These are phyloP conservation scores for Clarias magur DNA, from an alignment of 2,113 vertebrate genomes.

Conservation along the genomic window DNA sequence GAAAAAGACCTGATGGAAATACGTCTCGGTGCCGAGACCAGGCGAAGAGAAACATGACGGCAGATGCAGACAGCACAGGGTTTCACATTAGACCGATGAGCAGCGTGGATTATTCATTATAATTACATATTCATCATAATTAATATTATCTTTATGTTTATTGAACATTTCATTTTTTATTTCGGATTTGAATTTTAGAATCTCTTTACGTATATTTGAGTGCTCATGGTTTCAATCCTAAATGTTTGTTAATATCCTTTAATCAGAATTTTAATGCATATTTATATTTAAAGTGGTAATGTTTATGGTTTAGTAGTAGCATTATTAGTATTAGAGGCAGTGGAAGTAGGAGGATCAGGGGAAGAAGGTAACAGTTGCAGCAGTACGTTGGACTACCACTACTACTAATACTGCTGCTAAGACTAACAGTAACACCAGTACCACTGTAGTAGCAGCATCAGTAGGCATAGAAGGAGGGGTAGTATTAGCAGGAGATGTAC, in stretches of 20 bases:
- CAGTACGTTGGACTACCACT: too few species aligned
- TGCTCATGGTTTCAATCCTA: not conserved
- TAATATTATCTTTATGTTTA: not conserved
- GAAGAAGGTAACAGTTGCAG: not conserved
- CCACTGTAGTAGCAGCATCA: too few species aligned
- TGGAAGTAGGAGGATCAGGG: not conserved
- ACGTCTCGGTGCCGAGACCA: slow-evolving; percentile 1
- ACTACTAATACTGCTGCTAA: too few species aligned
- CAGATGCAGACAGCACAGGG: not conserved
- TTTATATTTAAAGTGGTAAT: not conserved
- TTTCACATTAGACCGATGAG: not conserved
- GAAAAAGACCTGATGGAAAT: slow-evolving; percentile 42
- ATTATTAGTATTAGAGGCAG: not conserved
- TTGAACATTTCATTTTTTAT: not conserved
- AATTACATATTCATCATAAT: not conserved
- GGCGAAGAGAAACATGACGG: not conserved
- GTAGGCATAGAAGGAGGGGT: too few species aligned
- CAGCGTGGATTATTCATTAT: not conserved
- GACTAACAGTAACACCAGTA: too few species aligned
- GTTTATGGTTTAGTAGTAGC: not conserved
- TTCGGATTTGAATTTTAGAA: too few species aligned
- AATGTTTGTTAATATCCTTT: not conserved
- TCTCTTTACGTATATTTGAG: not conserved
- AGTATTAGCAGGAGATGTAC: too few species aligned
- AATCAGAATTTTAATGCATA: not conserved